A percentile compares a stretch with the other conserved stretches of the same genome.
Conservation (phyloP, 2,113 vertebrate species). For the Paralichthys olivaceus region DNA sequence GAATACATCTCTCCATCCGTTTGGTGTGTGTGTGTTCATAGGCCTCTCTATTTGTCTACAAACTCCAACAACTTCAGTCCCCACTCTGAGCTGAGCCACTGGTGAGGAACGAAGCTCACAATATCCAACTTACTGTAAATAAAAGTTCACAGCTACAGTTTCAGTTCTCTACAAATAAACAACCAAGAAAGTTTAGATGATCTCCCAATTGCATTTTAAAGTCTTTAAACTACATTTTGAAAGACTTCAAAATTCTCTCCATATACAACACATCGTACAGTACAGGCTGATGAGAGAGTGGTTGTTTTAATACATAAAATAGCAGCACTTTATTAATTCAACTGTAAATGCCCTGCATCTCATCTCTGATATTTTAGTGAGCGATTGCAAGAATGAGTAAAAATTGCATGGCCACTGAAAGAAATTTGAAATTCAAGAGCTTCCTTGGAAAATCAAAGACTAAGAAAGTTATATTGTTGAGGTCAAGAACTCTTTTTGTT, state of each 20-base stretch:
- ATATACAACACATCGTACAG: background rate
- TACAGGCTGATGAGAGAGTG: background rate
- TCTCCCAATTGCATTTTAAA: background rate
- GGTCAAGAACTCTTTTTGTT: too few species aligned
- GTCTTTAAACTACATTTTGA: too few species aligned
- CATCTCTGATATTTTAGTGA: background rate
- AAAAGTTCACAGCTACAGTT: slow-evolving; percentile 10
- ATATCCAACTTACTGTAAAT: slow-evolving; percentile 48
- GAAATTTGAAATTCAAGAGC: too few species aligned
- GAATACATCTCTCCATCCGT: slow-evolving; percentile 34
- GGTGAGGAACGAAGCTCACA: slow-evolving; percentile 30
- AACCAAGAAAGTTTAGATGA: background rate
- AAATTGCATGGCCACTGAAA: background rate
- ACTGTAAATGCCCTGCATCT: background rate
- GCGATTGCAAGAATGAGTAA: background rate
- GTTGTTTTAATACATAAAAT: background rate
- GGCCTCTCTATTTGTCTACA: slow-evolving; percentile 15
- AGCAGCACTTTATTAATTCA: background rate
- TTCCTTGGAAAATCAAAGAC: too few species aligned
- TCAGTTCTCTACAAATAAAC: background rate
- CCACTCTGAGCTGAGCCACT: slow-evolving; percentile 27
- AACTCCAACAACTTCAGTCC: slow-evolving; percentile 13
- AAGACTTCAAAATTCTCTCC: background rate
- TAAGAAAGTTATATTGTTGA: too few species aligned
- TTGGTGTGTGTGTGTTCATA: background rate